A percentile compares a stretch with the other conserved stretches of the same genome.
These are phyloP conservation scores for Paracentrotus lividus DNA, from an alignment of 53 echinoderm and acorn worm species.

Conservation along the genomic window DNA sequence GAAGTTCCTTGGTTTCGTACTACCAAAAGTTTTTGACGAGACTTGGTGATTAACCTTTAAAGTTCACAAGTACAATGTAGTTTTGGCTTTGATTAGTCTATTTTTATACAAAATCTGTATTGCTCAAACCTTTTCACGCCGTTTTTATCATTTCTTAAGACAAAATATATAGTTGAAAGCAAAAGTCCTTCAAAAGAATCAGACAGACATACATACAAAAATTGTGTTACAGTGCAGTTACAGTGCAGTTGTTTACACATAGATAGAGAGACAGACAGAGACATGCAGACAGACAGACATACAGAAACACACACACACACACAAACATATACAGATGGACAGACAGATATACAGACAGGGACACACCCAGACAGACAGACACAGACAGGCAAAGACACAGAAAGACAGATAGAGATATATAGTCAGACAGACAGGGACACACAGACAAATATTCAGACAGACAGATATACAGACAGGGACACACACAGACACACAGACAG, in stretches of 20 bases:
- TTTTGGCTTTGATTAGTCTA: too few species aligned
- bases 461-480: background rate
- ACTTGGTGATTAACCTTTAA: too few species aligned
- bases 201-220: background rate
- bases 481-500: background rate
- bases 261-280: background rate
- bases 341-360: background rate
- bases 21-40: background rate
- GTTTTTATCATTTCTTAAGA: too few species aligned
- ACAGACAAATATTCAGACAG: background rate
- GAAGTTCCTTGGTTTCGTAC: background rate
- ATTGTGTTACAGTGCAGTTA: too few species aligned
- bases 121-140: too few species aligned
- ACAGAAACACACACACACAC: background rate
- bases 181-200: background rate
- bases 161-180: background rate
- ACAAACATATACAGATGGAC: background rate
- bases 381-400: background rate
- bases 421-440: background rate
- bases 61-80: too few species aligned
- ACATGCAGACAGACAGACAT: too few species aligned
- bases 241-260: too few species aligned
- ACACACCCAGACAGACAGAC: background rate
- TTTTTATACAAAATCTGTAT: too few species aligned
- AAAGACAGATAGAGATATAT: background rate